A percentile compares a stretch with the other conserved stretches of the same genome.
Evolutionary conservation across 2,113 vertebrate species (phyloP).

Genomic region (Hydrolagus affinis): DNA sequence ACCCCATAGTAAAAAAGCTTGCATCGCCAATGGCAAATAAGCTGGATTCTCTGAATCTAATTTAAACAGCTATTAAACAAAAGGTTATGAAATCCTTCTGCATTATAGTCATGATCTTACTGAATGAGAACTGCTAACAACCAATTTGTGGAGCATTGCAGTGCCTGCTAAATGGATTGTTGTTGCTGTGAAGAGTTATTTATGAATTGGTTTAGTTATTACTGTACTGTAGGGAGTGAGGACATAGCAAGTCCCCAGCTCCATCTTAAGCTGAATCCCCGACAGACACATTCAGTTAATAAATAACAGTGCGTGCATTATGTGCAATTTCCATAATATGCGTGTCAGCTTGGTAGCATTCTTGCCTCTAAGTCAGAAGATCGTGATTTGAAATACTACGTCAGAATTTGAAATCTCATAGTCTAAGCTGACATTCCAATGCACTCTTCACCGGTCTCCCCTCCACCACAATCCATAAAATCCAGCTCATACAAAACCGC

Average conservation of each 20-base stretch:
- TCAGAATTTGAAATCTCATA: too few species aligned
- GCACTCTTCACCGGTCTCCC: too few species aligned
- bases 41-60: background rate
- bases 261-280: conserved; percentile 1
- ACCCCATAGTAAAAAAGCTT: too few species aligned
- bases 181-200: conserved; percentile 21
- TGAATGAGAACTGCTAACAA: background rate
- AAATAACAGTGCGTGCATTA: too few species aligned
- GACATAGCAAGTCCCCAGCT: background rate
- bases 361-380: too few species aligned
- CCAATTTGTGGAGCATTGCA: background rate
- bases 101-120: background rate
- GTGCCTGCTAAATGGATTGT: background rate
- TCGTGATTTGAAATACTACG: too few species aligned
- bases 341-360: too few species aligned
- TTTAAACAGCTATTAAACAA: background rate
- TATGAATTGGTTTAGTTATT: conserved; percentile 28
- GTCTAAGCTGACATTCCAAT: too few species aligned
- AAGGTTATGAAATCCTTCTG: background rate
- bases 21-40: too few species aligned
- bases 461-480: too few species aligned
- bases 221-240: background rate
- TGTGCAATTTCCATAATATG: too few species aligned
- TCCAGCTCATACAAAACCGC: too few species aligned
- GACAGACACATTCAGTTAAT: background rate